A percentile compares a stretch with the other conserved stretches of the same genome.
Evolutionary conservation across 2,888 invertebrate genomes (phyloP).

Genomic region (Helleia helle): DNA sequence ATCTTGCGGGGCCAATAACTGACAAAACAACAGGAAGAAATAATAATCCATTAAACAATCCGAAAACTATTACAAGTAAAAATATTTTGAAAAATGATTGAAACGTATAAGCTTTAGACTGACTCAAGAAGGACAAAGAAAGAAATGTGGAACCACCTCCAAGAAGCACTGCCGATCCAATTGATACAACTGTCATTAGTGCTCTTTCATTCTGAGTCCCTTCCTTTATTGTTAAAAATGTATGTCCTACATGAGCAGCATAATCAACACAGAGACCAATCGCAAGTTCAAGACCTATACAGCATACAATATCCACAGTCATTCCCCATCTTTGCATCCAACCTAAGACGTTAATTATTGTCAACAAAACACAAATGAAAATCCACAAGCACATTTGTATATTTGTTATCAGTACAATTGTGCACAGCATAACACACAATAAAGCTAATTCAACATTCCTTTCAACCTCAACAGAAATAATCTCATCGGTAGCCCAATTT

Average conservation of each 20-base stretch:
- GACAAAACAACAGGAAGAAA: conserved; percentile 84
- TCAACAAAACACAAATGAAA: conserved; percentile 81
- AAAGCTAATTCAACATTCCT: conserved; percentile 84
- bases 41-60: conserved; percentile 83
- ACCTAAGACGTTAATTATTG: conserved; percentile 82
- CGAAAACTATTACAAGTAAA: conserved; percentile 82
- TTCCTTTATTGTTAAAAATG: conserved; percentile 78
- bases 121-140: conserved; percentile 79
- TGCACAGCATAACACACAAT: conserved; percentile 86
- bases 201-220: conserved; percentile 73
- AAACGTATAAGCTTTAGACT: conserved; percentile 84
- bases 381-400: conserved; percentile 86
- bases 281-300: conserved; percentile 85
- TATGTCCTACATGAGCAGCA: conserved; percentile 86
- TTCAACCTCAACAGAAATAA: conserved; percentile 82
- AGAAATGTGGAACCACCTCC: conserved; percentile 86
- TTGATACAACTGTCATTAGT: conserved; percentile 78
- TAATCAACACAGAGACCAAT: conserved; percentile 90
- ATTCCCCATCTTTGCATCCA: conserved; percentile 88
- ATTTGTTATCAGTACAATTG: conserved; percentile 82
- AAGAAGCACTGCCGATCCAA: conserved; percentile 83
- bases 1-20: conserved; percentile 78
- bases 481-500: conserved; percentile 85
- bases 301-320: conserved; percentile 86
- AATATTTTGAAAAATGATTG: conserved; percentile 85